Evolutionary conservation across 2,113 vertebrate species (phyloP), one percentile per base, ranked within the genome.

Genomic region (Cairina moschata): DNA sequence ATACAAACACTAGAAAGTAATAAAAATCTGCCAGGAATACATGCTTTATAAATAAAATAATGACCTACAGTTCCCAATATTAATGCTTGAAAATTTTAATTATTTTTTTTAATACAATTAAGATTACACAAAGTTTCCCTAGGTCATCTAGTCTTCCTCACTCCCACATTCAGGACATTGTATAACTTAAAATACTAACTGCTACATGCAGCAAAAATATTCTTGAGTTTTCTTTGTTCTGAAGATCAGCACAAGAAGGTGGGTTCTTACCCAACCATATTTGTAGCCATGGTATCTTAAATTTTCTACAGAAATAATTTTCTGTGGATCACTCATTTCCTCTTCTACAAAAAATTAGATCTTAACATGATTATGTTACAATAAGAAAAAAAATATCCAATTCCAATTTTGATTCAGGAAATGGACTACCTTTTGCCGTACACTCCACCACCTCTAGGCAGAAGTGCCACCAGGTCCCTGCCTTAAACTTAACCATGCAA

Each of bases 11-110:
- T 42, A 28, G 74, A 71, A 23, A 26, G 31, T 59, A 93, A 90
- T 81, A 83, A 88, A 91, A 83, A 44, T 52, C 36, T 91, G 12
- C 20, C 42, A 14, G 32, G 44, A 83, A 42, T 76, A 48, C 52
- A 48, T 18, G 29, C 2, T 58, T 90, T 90, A 59, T 55, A 29
- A 60, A 80, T 88, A 91, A 91, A 90, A 88, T 60, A 91, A 91
- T 88, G 50, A 71, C 16, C 22, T 73, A 56, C 6, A 55, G 8
- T 58, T 85, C 22, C 46, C n/a, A 79, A 12, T 52, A 77, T 34
- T 74, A 80, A 71, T n/a, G 4, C 9, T 71, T 66, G 68, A 83
- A 80, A 36, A 46, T 2, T n/a, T 82, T 23, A 36, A n/a, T 44
- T 34, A 16, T 25, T 17, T 74, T 74, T 83, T 66, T 58, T 1